Base-by-base conservation (phyloP, 2,113 vertebrate species). In the Ailurus styani region DNA sequence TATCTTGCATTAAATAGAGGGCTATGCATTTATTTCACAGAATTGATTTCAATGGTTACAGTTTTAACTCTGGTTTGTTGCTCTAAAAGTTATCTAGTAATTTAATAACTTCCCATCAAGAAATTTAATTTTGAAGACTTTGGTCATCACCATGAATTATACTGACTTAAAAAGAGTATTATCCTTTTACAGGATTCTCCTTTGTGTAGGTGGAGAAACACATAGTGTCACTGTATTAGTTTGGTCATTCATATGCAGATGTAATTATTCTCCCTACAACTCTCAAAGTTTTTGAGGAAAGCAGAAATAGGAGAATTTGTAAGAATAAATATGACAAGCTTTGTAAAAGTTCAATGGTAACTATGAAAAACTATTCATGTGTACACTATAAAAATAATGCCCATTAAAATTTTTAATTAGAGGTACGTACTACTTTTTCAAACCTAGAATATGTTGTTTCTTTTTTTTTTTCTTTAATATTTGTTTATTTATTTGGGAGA, bases 81-180 rank as follows among this genome's bases (percentile, higher is more conserved):
- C 54, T 89, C 96, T 95, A 52, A 90, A 96, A 79, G 62, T 73
- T 93, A 87, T 40, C 31, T 83, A 64, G 13, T 68, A 82, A 93
- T 82, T 84, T 93, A 91, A 55, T 93, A 81, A 78, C 23, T 98
- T 95, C 10, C 27, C 3, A 17, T 50, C 15, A 2, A 95, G 34
- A 55, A 83, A 91, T 52, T 77, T 93, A 94, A 88, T 70, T 55
- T 20, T 54, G 29, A 88, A 60, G 18, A 40, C 15, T 79, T 89
- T 91, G 23, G 27, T 73, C 82, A 40, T 81, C 55, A 78, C 7
- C 14, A 34, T 78, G 11, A 89, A 47, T 55, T 40, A 4, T 91
- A 14, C 23, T 95, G 31, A 52, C 66, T 79, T 90, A 52, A 87
- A 92, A 29, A 78, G 1, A 78, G 3, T 31, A 75, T 68, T 77